Conservation (phyloP, 1,140 invertebrate genomes). For the Elymnias hypermnestra region DNA sequence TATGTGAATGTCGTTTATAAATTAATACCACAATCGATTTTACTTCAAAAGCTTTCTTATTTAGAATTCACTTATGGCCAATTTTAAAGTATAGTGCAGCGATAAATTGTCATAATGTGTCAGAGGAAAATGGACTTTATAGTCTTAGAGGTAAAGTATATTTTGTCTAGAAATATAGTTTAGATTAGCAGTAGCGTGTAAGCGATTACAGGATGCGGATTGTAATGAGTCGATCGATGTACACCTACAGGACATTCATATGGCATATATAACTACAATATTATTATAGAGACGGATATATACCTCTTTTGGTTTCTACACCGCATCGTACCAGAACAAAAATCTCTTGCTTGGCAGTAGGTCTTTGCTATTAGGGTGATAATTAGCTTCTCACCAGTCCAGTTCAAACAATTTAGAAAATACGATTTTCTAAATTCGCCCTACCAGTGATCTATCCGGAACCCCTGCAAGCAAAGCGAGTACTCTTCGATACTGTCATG, state of each 20-base stretch:
- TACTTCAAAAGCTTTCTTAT: neutral
- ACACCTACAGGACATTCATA: conserved; percentile 3
- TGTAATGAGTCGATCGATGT: conserved; percentile 22
- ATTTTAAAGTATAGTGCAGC: neutral
- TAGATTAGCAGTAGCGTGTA: conserved; percentile 11
- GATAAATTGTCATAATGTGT: neutral
- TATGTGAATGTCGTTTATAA: neutral
- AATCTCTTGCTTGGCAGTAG: too few relatives aligned
- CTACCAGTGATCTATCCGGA: too few relatives aligned
- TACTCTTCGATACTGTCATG: too few relatives aligned
- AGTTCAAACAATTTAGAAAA: too few relatives aligned
- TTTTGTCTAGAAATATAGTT: neutral
- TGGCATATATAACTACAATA: neutral
- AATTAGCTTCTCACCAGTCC: too few relatives aligned
- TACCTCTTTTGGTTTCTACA: too few relatives aligned
- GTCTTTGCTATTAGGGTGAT: too few relatives aligned
- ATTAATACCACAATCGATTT: neutral
- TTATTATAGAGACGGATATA: too few relatives aligned
- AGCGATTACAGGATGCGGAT: conserved; percentile 20
- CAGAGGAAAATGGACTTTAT: conserved; percentile 7
- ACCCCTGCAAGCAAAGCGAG: too few relatives aligned
- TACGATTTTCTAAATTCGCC: too few relatives aligned
- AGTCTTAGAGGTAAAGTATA: neutral
- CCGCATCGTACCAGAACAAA: too few relatives aligned
- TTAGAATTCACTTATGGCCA: neutral